Base-by-base conservation (phyloP, 2,888 invertebrate genomes). In the Druceiella hillmani region DNA sequence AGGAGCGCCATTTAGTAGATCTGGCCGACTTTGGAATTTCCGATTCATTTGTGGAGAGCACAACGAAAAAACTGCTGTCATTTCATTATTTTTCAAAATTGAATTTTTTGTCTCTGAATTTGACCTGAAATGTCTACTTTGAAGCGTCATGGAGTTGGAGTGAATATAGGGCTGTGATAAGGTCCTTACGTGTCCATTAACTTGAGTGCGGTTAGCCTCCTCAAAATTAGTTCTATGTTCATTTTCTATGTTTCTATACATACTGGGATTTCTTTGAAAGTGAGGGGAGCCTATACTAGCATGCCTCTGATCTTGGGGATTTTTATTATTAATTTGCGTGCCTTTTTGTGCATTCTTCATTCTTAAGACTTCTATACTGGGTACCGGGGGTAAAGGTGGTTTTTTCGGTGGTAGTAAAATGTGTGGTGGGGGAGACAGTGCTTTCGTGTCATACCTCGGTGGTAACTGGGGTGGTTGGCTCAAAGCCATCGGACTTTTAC, bases 311-410 rank as follows among this genome's bases (percentile, higher is more conserved):
- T 71, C 70, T 12, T 33, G 33, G 7, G 62, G 57, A 38, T 66
- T 64, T 41, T 74, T 68, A 2, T 65, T 46, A 13, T 64, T 64
- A 1, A 69, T 64, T 38, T 63, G 65, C 13, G 55, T 49, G 33
- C 45, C 42, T 46, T 68, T 70, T 45, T 62, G 64, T 1, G 66
- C 62, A 46, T 65, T 75, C 55, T 77, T 76, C 53, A 76, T 62
- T 52, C 79, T 62, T 48, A 78, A 55, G 4, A 76, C 73, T 56
- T 79, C 79, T 48, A 78, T 64, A 41, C 78, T 78, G 4, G 81
- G 79, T 27, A 81, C 77, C 12, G 83, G 83, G 41, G 84, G 83
- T 51, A 84, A 57, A 16, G 83, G 83, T 22, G 83, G 83, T 59
- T 83, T 85, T 55, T 81, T 81, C 6, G 83, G 83, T 15, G 81